Conservation (phyloP, 2,888 invertebrate species). For the Pachycephus smyrnensis region DNA sequence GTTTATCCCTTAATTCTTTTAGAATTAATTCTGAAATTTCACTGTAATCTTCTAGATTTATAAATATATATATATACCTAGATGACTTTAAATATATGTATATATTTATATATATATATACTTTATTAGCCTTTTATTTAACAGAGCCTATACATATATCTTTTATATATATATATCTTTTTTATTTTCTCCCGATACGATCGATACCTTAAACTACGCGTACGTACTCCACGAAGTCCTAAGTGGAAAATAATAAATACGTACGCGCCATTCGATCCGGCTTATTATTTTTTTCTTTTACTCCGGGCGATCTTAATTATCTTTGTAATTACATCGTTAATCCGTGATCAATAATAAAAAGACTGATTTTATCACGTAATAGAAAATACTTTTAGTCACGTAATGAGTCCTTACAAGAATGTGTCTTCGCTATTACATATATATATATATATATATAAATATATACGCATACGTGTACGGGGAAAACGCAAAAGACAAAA, state of each 20-base stretch:
- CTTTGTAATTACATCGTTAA: conserved; percentile 38
- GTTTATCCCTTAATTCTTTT: conserved; percentile 56
- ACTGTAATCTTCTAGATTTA: conserved; percentile 45
- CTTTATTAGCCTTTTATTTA: conserved; percentile 51
- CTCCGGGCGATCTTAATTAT: conserved; percentile 29
- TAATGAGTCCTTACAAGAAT: neutral
- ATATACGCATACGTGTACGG: too few species aligned
- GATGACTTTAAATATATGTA: conserved; percentile 16
- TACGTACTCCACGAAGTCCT: neutral
- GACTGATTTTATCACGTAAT: conserved; percentile 30
- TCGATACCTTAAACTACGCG: neutral
- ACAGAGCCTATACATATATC: conserved; percentile 49
- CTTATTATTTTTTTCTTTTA: conserved; percentile 13
- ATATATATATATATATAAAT: too few species aligned
- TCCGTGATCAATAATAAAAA: conserved; percentile 30
- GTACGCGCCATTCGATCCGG: conserved; percentile 13
- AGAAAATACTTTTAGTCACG: conserved; percentile 31
- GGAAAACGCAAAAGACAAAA: too few species aligned
- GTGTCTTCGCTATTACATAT: too few species aligned
- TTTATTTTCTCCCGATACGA: neutral
- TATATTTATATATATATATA: conserved; percentile 36
- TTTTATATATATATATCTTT: conserved; percentile 7
- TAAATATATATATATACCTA: too few species aligned
- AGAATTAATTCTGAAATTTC: conserved; percentile 56
- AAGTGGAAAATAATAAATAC: neutral